These are phyloP conservation scores for Nannobrachium achirus DNA, from an alignment of 2,113 vertebrate genomes.

Conservation along the genomic window DNA sequence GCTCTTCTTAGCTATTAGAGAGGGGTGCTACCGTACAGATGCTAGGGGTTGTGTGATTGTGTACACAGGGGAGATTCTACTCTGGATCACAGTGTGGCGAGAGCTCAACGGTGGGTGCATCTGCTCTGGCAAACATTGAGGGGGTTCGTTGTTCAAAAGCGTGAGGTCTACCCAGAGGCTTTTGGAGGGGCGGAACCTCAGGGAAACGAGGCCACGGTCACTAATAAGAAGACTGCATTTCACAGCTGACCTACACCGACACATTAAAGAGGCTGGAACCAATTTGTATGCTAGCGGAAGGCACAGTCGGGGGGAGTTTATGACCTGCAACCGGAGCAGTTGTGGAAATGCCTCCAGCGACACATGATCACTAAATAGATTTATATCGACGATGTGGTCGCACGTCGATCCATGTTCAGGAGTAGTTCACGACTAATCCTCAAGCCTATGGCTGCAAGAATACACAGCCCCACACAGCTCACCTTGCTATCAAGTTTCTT, in stretches of 20 bases:
- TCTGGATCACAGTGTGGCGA: constrained; percentile 37
- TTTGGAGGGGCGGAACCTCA: constrained; percentile 21
- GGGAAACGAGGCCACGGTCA: constrained; percentile 35
- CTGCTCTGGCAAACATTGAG: constrained; percentile 62
- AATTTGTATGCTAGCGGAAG: constrained; percentile 38
- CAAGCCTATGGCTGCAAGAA: no score
- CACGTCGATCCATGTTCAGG: neutral
- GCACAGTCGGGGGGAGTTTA: constrained; percentile 36
- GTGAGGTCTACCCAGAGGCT: constrained; percentile 52
- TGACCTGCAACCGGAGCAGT: constrained; percentile 18
- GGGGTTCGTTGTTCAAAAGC: constrained; percentile 49
- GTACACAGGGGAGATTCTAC: constrained; percentile 40
- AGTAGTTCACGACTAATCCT: neutral
- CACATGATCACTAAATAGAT: constrained; percentile 8
- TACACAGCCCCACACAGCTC: constrained; percentile 20
- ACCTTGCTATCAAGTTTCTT: constrained; percentile 99
- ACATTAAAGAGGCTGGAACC: constrained; percentile 30
- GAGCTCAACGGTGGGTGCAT: constrained; percentile 50
- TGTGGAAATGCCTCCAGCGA: constrained; percentile 12
- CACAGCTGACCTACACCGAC: constrained; percentile 62
- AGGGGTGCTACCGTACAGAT: neutral
- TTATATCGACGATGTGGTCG: neutral
- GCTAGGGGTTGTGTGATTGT: constrained; percentile 34
- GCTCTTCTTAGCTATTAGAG: neutral
- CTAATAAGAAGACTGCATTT: constrained; percentile 43